Conservation (phyloP, 2,888 invertebrate genomes). For the Epirrita christyi region DNA sequence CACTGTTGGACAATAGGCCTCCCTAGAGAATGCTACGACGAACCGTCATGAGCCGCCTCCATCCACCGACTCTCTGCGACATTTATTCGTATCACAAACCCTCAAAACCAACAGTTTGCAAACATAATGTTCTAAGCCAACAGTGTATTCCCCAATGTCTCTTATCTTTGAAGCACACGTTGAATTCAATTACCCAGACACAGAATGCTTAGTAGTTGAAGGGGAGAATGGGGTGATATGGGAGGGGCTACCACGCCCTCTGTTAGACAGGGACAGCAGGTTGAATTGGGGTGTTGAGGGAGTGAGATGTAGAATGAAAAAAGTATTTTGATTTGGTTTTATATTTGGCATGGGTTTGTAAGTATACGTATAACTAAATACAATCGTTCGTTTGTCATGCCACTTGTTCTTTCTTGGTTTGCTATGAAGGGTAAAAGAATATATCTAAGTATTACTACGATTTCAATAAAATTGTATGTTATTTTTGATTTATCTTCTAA, state of each 20-base stretch:
- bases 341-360: neutral
- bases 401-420: neutral
- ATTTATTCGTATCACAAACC: neutral
- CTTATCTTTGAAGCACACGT: conserved; percentile 40
- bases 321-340: neutral
- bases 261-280: conserved; percentile 15
- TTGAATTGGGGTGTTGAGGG: neutral
- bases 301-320: conserved; percentile 9
- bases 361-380: neutral
- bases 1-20: too few relatives aligned
- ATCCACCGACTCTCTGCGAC: too few relatives aligned
- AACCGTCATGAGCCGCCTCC: too few relatives aligned
- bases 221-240: conserved; percentile 20
- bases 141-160: conserved; percentile 6
- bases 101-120: neutral
- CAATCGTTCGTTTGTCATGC: neutral
- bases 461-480: too few relatives aligned
- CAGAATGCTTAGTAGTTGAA: conserved; percentile 10
- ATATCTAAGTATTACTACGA: too few relatives aligned
- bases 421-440: too few relatives aligned
- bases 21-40: too few relatives aligned
- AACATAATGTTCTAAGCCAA: conserved; percentile 10
- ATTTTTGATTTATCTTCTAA: too few relatives aligned
- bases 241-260: conserved; percentile 33
- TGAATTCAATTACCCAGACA: conserved; percentile 30